A percentile compares a stretch with the other conserved stretches of the same genome.
phyloP scores from a whole-genome alignment of 2,113 vertebrate genomes.

The Alaudala cheleensis region DNA sequence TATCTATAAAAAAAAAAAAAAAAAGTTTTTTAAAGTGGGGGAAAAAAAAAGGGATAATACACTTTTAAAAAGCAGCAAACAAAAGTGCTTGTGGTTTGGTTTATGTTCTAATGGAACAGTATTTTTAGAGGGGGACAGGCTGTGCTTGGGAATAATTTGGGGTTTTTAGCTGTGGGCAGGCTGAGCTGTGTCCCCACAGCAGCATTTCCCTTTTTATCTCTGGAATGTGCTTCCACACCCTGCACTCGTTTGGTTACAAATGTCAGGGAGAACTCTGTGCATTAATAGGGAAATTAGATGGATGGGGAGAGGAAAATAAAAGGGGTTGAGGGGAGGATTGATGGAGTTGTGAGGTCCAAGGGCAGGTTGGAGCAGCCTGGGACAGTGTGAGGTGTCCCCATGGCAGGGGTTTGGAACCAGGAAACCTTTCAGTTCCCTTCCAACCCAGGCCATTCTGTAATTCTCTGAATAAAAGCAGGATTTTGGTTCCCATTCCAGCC shows the following conservation, averaged over 20 bases:
- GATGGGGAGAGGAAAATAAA: neutral
- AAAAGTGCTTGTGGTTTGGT: neutral
- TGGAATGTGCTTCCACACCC: neutral
- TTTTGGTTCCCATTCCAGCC: neutral
- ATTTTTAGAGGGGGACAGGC: neutral
- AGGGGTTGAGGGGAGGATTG: neutral
- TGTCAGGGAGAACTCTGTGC: neutral
- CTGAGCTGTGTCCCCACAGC: neutral
- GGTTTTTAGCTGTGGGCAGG: neutral
- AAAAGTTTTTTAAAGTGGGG: neutral
- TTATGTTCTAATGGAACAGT: neutral
- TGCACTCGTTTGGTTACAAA: fast-evolving
- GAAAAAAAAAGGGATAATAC: neutral
- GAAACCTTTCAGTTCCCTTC: neutral
- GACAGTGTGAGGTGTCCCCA: fast-evolving
- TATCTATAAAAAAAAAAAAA: neutral
- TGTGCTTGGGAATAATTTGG: neutral
- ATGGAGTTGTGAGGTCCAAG: fast-evolving
- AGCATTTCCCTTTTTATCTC: neutral
- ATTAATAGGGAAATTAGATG: neutral
- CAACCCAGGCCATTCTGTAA: neutral
- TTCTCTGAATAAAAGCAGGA: neutral
- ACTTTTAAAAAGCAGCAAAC: neutral
- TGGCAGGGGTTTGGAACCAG: neutral
- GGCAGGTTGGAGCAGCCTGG: neutral